Base-by-base conservation (phyloP, 1,140 invertebrate species). In the Drosophila chauvacae region DNA sequence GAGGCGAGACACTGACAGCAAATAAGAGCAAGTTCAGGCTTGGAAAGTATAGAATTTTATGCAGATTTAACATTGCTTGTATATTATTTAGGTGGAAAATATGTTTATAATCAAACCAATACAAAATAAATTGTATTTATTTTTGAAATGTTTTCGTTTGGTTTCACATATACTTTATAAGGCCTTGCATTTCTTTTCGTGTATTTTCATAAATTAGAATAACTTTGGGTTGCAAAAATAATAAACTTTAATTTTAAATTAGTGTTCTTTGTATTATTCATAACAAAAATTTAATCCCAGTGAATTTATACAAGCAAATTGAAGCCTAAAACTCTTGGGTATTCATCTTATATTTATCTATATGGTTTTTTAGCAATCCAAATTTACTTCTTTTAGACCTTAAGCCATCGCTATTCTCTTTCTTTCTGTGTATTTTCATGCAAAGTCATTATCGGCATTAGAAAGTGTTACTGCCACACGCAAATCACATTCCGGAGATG, bases 391-490 rank as follows among this genome's bases (percentile, higher is more conserved):
- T 2, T 20, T 23, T 4, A 41, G 37, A 20, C 14, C 26, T 9
- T 11, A 14, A 28, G 26, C 28, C 2, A 45, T 58, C 13, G 9
- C 20, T 20, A 5, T 20, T 1, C 4, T 11, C n/a, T 56, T 33
- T 61, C 58, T 61, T 23, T 48, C 37, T 13, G 61, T 61, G 61
- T 37, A 61, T n/a, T 13, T 75, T 23, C 14, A 39, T 56, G 53
- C 42, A 63, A 66, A 68, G 45, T 76, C 76, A 83, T 83, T 76
- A 74, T 66, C 57, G 30, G 63, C 81, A 77, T 77, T 80, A 77
- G 81, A 85, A 84, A 84, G 81, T 84, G 81, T 84, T 77, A 62
- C 81, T 69, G 64, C 14, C 62, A 4, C 74, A 78, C 66, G 69
- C 70, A 82, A 79, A 76, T 75, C 57, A 68, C 71, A 80, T 78